Base-by-base conservation (phyloP, 2,888 invertebrate species). In the Xylota sylvarum region DNA sequence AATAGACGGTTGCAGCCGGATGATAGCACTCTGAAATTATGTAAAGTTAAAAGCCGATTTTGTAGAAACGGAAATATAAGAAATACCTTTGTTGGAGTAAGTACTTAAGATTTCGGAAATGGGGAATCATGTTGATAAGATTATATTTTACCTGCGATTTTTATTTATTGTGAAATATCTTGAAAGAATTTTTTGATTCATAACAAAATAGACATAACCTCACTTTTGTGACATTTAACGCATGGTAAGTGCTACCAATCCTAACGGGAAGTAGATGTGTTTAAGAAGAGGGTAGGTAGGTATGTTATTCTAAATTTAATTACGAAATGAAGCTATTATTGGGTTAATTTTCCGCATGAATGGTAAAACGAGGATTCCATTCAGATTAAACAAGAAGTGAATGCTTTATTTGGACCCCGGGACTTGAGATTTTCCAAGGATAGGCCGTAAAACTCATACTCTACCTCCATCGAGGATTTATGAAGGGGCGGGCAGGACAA, bases 131-230 rank as follows among this genome's bases (percentile, higher is more conserved):
- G 14, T 12, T 70, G 35, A 43, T 9, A 14, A 9, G 19, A 14
- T 5, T 23, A 23, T 43, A 30, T 35, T 10, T 23, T 23, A 30
- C 30, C 14, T 43, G 0, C 0, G 14, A 72, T 72, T 85, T 58
- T 32, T 32, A 12, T 58, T 67, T 65, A 65, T 81, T 85, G 81
- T 81, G 85, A 85, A 85, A 85, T 81, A 35, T 65, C 40, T 9
- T 50, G 9, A 43, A 64, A 9, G 0, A 32, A 37, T 10, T 55
- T 19, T 65, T 17, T 12, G 10, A 6, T 37, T 76, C 74, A 85
- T 80, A 85, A 84, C 84, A 84, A 79, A 73, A 52, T 27, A 37
- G 9, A 6, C 30, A 60, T 77, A 85, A 85, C 85, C 85, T 81
- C 2, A 17, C n/a, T 72, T 12, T 50, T 58, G 12, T 72, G 64